A percentile compares a stretch with the other conserved stretches of the same genome.
These are phyloP conservation scores for Actinernus sp. DNA, from an alignment of 92 coral and sea anemone species.

Conservation along the genomic window DNA sequence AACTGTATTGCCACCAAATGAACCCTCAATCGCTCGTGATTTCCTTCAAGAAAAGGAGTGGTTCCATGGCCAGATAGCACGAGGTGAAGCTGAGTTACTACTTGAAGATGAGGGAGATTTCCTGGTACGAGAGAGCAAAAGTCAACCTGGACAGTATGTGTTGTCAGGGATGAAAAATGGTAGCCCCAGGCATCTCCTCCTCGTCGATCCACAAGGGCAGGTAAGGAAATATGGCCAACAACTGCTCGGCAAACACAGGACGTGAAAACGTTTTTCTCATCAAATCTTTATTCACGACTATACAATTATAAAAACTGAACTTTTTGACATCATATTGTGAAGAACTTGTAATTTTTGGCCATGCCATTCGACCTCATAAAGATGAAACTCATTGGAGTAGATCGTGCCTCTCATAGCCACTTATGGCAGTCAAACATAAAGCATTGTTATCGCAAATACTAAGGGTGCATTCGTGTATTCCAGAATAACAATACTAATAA, in stretches of 20 bases:
- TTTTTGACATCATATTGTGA: no score
- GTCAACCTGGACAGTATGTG: conserved; percentile 95
- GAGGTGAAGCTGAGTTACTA: conserved; percentile 89
- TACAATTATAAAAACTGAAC: no score
- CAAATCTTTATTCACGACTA: no score
- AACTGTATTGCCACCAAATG: background rate
- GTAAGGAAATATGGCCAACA: conserved; percentile 45
- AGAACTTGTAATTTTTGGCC: no score
- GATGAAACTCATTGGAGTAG: no score
- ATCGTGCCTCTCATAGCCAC: no score
- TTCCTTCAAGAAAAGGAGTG: conserved; percentile 61
- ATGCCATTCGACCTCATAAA: no score
- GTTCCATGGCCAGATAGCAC: conserved; percentile 91
- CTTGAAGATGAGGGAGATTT: conserved; percentile 95
- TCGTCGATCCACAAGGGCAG: conserved; percentile 97
- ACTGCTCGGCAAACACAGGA: background rate
- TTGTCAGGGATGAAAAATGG: conserved; percentile 89
- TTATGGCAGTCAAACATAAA: no score
- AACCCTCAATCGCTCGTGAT: background rate
- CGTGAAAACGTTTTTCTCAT: no score
- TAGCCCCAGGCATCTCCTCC: conserved; percentile 78
- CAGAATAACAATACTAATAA: no score
- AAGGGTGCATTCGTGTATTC: no score
- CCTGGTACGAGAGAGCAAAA: conserved; percentile 93
- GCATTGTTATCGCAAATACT: no score